These are phyloP conservation scores for Chaetodon trifasciatus DNA, from an alignment of 2,797 vertebrate species.

Conservation along the genomic window DNA sequence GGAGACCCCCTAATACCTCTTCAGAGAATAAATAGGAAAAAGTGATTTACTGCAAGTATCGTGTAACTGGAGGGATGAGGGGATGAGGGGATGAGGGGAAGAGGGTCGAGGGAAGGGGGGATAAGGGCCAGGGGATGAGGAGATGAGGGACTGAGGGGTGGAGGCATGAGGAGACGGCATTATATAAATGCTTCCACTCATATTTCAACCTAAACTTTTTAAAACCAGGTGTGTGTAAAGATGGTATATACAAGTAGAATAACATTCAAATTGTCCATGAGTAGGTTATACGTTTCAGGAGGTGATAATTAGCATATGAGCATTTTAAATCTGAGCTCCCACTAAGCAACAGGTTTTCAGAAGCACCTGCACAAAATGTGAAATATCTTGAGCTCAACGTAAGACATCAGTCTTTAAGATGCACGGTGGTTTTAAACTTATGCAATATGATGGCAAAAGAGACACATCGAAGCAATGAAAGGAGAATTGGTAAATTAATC, in stretches of 20 bases:
- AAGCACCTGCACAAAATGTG: background rate
- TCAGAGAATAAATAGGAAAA: too few species aligned
- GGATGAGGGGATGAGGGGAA: too few species aligned
- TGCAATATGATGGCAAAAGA: background rate
- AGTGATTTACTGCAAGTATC: too few species aligned
- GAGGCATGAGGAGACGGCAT: too few species aligned
- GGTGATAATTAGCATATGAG: too few species aligned
- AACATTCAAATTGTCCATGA: background rate
- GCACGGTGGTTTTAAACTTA: background rate
- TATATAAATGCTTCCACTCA: background rate
- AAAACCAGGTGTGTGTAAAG: background rate
- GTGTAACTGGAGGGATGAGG: too few species aligned
- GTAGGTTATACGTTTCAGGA: too few species aligned
- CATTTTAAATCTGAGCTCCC: background rate
- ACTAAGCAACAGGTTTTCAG: background rate
- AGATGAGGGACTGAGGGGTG: too few species aligned
- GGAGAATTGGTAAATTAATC: background rate
- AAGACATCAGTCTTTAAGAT: background rate
- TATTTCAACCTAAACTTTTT: background rate
- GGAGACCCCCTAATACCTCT: background rate
- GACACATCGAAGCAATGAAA: background rate
- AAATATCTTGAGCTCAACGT: background rate
- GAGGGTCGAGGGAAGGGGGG: too few species aligned
- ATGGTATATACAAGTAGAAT: background rate
- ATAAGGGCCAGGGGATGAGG: too few species aligned